Evolutionary conservation across 1,140 invertebrate genomes (phyloP).

Genomic region (Campoletis sonorensis): DNA sequence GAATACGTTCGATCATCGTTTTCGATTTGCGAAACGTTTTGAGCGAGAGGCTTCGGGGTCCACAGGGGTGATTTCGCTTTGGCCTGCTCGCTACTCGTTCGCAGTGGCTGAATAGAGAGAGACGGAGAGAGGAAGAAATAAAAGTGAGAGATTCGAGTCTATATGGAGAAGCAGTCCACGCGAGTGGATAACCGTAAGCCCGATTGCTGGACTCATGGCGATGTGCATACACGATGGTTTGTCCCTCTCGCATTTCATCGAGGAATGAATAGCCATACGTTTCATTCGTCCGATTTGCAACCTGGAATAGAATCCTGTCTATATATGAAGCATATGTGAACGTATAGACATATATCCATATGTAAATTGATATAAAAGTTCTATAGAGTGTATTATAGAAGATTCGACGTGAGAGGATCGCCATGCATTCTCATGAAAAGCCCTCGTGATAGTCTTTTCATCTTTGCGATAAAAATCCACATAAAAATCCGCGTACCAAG

Average conservation of each 20-base stretch:
- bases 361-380: too few species aligned
- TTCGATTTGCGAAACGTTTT: conserved; percentile 46
- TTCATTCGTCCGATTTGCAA: conserved; percentile 21
- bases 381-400: background rate
- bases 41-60: conserved; percentile 2
- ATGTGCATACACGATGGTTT: conserved; percentile 34
- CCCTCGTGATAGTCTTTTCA: conserved; percentile 19
- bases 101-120: conserved; percentile 19
- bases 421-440: background rate
- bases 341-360: background rate
- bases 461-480: conserved; percentile 32
- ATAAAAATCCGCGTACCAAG: conserved; percentile 14
- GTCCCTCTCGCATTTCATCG: conserved; percentile 18
- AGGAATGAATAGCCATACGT: conserved; percentile 38
- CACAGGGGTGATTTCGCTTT: conserved; percentile 2
- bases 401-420: conserved; percentile 15
- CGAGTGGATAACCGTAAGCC: conserved; percentile 42
- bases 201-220: conserved; percentile 35
- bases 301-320: conserved; percentile 20
- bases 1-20: conserved; percentile 44
- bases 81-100: conserved; percentile 6
- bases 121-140: conserved; percentile 7
- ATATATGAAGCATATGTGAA: background rate
- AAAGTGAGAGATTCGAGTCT: conserved; percentile 32
- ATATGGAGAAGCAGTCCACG: background rate